These are phyloP conservation scores for Myoxocephalus aenaeus DNA, from an alignment of 2,797 vertebrate genomes.

Conservation along the genomic window DNA sequence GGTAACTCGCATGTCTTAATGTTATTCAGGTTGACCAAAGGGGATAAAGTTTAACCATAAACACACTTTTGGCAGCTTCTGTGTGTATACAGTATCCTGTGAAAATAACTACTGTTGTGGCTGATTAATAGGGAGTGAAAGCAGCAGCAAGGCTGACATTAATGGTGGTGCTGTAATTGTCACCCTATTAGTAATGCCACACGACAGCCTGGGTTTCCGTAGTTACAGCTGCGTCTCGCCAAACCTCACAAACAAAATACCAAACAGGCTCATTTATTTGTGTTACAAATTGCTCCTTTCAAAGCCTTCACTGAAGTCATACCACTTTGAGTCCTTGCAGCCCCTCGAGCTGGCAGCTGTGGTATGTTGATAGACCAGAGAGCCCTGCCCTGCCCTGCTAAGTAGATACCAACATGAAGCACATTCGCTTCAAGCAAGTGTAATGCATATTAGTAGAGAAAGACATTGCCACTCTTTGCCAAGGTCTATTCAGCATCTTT, in stretches of 20 bases:
- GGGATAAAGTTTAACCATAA: slow-evolving; percentile 78
- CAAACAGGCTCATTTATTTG: slow-evolving; percentile 84
- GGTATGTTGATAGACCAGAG: slow-evolving; percentile 72
- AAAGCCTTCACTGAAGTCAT: slow-evolving; percentile 79
- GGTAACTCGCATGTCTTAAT: slow-evolving; percentile 58
- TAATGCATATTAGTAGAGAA: slow-evolving; percentile 23
- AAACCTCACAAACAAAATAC: slow-evolving; percentile 82
- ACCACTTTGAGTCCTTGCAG: slow-evolving; percentile 71
- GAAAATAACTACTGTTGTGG: slow-evolving; percentile 79
- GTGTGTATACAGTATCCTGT: slow-evolving; percentile 75
- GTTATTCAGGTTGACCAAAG: slow-evolving; percentile 65
- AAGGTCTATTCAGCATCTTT: slow-evolving; percentile 22
- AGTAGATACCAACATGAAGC: slow-evolving; percentile 58
- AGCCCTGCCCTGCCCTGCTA: slow-evolving; percentile 65
- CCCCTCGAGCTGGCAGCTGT: slow-evolving; percentile 69
- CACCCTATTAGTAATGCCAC: slow-evolving; percentile 86
- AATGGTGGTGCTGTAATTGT: slow-evolving; percentile 83
- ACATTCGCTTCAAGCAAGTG: slow-evolving; percentile 30
- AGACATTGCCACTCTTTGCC: slow-evolving; percentile 28
- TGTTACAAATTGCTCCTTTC: slow-evolving; percentile 84
- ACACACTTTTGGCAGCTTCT: slow-evolving; percentile 77
- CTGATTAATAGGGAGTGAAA: slow-evolving; percentile 81
- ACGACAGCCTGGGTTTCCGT: slow-evolving; percentile 81
- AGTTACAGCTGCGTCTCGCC: slow-evolving; percentile 78
- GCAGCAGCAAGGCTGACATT: slow-evolving; percentile 78